Percentiles rank a stretch among this genome's conserved stretches.
phyloP scores from a whole-genome alignment of 2,113 vertebrate genomes.

The Bungarus multicinctus region DNA sequence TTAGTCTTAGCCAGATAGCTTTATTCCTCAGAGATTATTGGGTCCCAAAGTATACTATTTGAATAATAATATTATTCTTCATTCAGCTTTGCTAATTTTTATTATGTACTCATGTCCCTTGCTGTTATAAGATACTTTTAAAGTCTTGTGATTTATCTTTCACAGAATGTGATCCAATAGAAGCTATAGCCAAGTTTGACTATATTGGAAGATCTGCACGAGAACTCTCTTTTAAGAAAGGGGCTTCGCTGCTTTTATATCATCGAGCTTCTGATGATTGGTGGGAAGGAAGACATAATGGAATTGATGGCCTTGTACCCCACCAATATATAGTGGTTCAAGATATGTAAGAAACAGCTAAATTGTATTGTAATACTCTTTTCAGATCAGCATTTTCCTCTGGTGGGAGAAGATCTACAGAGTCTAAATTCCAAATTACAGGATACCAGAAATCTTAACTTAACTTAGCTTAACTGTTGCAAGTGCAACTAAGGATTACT shows the following conservation, averaged over 20 bases:
- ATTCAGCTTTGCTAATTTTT: neutral
- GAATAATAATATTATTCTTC: neutral
- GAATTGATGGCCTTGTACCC: conserved; percentile 93
- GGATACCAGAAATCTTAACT: neutral
- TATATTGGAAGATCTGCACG: conserved; percentile 91
- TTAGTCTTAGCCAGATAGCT: neutral
- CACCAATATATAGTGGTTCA: conserved; percentile 99
- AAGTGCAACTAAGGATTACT: neutral
- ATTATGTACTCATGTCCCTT: neutral
- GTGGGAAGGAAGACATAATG: conserved; percentile 99
- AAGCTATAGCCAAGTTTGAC: conserved; percentile 99
- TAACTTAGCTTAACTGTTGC: neutral
- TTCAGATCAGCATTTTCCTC: neutral
- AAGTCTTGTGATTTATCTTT: conserved; percentile 2
- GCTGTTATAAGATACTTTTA: neutral
- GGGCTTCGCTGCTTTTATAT: conserved; percentile 93
- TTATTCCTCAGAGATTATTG: neutral
- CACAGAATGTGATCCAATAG: conserved; percentile 94
- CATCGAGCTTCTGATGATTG: conserved; percentile 96
- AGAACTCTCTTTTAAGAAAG: conserved; percentile 98
- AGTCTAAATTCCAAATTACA: neutral
- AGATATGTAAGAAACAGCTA: conserved; percentile 86
- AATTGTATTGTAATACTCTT: neutral
- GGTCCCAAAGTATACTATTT: neutral
- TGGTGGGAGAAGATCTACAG: neutral